phyloP scores from a whole-genome alignment of 2,797 vertebrate species.

The Cheirogaleus major region DNA sequence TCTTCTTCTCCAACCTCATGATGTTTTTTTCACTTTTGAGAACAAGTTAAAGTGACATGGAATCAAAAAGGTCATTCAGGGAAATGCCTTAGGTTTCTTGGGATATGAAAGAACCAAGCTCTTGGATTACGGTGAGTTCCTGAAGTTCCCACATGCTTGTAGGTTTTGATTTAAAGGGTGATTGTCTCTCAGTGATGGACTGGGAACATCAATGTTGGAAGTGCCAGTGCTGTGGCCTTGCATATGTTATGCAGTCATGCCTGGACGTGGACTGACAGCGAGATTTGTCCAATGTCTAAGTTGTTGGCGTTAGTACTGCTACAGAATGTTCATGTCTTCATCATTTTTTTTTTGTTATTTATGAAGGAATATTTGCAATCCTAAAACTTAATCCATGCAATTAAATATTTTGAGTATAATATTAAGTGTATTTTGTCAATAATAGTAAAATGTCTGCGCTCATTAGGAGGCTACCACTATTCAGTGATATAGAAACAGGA shows the following conservation, averaged over 20 bases:
- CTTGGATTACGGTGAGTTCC: neutral
- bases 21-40: conserved; percentile 73
- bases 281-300: neutral
- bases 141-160: neutral
- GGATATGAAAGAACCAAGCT: conserved; percentile 35
- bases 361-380: neutral
- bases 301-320: neutral
- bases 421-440: neutral
- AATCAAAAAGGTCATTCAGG: conserved; percentile 51
- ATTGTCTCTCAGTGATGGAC: neutral
- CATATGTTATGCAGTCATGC: neutral
- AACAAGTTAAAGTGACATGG: conserved; percentile 59
- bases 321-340: neutral
- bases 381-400: neutral
- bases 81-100: conserved; percentile 56
- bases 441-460: neutral
- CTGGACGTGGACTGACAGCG: neutral
- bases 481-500: neutral
- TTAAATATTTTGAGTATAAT: neutral
- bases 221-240: neutral
- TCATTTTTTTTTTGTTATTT: neutral
- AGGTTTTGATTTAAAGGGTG: conserved; percentile 47
- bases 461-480: neutral
- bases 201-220: neutral
- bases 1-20: conserved; percentile 77